A percentile compares a stretch with the other conserved stretches of the same genome.
Evolutionary conservation across 2,797 vertebrate species (phyloP).

Genomic region (Epinephelus coioides): DNA sequence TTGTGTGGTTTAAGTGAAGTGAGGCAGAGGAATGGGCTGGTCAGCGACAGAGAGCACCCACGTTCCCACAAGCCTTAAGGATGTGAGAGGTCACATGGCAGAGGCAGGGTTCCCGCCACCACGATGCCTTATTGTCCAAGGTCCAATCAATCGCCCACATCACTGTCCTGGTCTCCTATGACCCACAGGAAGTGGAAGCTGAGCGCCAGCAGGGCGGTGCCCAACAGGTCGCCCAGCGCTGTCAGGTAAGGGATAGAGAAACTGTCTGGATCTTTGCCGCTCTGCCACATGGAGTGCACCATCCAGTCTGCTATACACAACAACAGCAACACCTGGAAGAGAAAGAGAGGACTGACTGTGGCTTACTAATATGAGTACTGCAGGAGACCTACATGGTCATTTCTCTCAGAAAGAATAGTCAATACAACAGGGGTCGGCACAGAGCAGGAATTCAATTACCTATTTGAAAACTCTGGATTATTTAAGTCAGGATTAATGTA

Average conservation of each 20-base stretch:
- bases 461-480: not conserved
- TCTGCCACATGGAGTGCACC: slow-evolving; percentile 97
- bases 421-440: not conserved
- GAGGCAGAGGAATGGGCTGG: slow-evolving; percentile 52
- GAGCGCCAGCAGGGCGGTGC: slow-evolving; percentile 94
- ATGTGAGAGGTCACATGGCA: not conserved
- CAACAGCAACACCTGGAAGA: slow-evolving; percentile 90
- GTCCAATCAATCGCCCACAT: slow-evolving; percentile 91
- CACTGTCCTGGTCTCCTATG: slow-evolving; percentile 96
- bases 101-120: not conserved
- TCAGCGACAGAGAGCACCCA: slow-evolving; percentile 12
- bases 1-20: slow-evolving; percentile 31
- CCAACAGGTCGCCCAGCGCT: slow-evolving; percentile 94
- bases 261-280: slow-evolving; percentile 97
- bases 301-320: slow-evolving; percentile 97
- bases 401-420: too few species aligned
- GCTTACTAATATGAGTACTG: not conserved
- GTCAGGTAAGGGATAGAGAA: slow-evolving; percentile 98
- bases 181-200: slow-evolving; percentile 98
- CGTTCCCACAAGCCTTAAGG: slow-evolving; percentile 42
- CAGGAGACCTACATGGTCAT: not conserved
- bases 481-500: not conserved
- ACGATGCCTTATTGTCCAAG: not conserved
- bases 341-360: not conserved
- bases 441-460: not conserved